Conservation (phyloP, 2,888 invertebrate species). For the Allolobophora icterica region DNA sequence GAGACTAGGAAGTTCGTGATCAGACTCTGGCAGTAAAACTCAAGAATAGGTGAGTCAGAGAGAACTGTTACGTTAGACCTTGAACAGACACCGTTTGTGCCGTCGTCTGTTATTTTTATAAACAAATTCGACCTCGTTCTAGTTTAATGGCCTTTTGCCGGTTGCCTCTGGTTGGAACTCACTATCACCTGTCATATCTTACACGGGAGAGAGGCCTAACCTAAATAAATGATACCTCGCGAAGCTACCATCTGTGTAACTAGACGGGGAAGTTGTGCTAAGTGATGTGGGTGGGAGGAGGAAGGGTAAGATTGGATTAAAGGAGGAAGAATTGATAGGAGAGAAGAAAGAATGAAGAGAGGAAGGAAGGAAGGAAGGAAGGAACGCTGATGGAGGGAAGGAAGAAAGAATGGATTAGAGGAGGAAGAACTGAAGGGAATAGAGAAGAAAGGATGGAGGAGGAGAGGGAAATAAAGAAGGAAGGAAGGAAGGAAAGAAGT, state of each 20-base stretch:
- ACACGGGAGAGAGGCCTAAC: not conserved
- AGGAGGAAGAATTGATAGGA: not conserved
- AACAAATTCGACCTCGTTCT: not conserved
- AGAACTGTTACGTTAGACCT: too few species aligned
- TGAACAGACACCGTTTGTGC: not conserved
- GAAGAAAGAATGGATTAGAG: not conserved
- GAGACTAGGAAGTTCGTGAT: not conserved
- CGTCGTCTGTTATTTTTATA: slow-evolving; percentile 1
- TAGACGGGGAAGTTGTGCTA: not conserved
- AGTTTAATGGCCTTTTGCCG: not conserved
- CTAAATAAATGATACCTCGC: not conserved
- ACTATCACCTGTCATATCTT: not conserved
- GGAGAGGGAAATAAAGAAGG: not conserved
- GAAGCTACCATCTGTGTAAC: not conserved
- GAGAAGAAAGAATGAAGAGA: not conserved
- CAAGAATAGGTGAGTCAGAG: not conserved
- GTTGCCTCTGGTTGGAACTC: not conserved
- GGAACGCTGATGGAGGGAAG: not conserved
- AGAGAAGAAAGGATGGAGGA: not conserved
- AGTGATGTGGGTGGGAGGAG: not conserved
- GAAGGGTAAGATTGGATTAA: not conserved
- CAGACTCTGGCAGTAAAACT: not conserved
- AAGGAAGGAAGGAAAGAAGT: not conserved
- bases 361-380: not conserved
- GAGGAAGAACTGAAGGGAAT: not conserved